Evolutionary conservation across 2,888 invertebrate species (phyloP).

Genomic region (Chymomyza caudatula): DNA sequence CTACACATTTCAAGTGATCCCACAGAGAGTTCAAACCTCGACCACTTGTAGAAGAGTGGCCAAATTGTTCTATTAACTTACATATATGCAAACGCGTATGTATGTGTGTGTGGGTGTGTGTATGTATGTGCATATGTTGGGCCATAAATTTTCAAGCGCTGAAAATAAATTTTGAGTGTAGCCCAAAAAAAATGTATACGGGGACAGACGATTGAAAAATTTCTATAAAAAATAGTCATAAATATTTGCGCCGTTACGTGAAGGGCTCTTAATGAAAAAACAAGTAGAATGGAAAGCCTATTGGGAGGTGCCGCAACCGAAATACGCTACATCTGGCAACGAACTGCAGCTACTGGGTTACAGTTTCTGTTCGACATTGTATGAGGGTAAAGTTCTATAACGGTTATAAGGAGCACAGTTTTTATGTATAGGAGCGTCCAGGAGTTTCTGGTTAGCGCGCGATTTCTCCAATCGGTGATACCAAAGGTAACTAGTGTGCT

Average conservation of each 20-base stretch:
- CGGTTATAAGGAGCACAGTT: too few relatives aligned
- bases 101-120: slow-evolving; percentile 28
- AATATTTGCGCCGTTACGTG: slow-evolving; percentile 64
- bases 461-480: too few relatives aligned
- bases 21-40: neutral
- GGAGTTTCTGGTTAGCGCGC: too few relatives aligned
- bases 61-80: neutral
- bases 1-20: too few relatives aligned
- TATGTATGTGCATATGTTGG: slow-evolving; percentile 52
- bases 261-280: slow-evolving; percentile 4
- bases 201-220: neutral
- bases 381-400: too few relatives aligned
- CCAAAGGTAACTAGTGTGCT: too few relatives aligned
- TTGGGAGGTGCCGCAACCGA: neutral
- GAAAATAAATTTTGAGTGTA: slow-evolving; percentile 54
- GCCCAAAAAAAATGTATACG: neutral
- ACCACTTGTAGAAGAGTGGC: neutral
- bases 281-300: neutral
- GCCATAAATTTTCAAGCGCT: slow-evolving; percentile 68
- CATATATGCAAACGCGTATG: neutral
- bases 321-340: neutral
- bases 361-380: too few relatives aligned
- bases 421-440: too few relatives aligned
- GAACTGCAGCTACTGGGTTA: too few relatives aligned
- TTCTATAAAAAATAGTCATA: slow-evolving; percentile 59